These are phyloP conservation scores for Chiloscyllium plagiosum DNA, from an alignment of 2,113 vertebrate species.

Conservation along the genomic window DNA sequence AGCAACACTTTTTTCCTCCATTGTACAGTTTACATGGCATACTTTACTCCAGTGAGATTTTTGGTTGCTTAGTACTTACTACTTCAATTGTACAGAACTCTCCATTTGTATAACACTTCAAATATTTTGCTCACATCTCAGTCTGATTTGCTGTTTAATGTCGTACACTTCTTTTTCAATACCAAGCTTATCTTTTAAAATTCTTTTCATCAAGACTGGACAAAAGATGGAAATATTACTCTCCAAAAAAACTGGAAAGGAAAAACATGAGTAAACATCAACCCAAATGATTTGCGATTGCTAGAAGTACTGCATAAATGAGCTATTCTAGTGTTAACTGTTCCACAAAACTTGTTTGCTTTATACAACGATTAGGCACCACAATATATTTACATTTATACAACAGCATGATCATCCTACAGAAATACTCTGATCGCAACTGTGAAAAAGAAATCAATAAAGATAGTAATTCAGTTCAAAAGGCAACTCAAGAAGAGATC, in stretches of 20 bases:
- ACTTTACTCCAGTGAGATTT: neutral
- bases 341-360: neutral
- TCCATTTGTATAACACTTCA: neutral
- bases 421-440: neutral
- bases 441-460: neutral
- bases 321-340: neutral
- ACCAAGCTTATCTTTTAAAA: neutral
- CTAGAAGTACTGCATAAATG: neutral
- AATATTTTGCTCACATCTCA: neutral
- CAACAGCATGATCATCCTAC: neutral
- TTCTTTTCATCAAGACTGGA: neutral
- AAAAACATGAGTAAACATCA: neutral
- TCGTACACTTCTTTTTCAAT: neutral
- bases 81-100: neutral
- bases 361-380: neutral
- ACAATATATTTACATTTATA: neutral
- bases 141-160: neutral
- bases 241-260: neutral
- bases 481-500: neutral
- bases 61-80: neutral
- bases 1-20: neutral
- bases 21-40: neutral
- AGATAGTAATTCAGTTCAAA: neutral
- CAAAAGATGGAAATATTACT: neutral
- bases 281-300: neutral